Conservation (phyloP, 1,140 invertebrate genomes). For the Caenorhabditis tropicalis region DNA sequence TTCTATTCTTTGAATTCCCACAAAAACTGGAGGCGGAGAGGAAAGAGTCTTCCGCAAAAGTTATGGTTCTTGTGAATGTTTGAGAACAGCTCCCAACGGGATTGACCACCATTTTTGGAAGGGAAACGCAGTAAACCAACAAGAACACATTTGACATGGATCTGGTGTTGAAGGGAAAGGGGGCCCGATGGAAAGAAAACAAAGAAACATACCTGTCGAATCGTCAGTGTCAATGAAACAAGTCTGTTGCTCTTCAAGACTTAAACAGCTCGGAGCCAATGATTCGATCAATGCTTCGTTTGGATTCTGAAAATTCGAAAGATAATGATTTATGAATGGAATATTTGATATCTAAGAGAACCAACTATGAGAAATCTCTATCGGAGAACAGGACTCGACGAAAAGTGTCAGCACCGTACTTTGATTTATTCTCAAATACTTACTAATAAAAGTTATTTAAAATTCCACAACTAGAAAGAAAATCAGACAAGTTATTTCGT, state of each 20-base stretch:
- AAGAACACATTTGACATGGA: not conserved
- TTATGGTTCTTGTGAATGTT: slow-evolving; percentile 42
- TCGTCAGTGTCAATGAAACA: slow-evolving; percentile 54
- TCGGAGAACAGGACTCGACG: too few relatives aligned
- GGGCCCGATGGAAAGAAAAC: not conserved
- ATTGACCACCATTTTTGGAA: slow-evolving; percentile 8
- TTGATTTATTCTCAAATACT: too few relatives aligned
- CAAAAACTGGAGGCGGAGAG: not conserved
- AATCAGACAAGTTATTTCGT: too few relatives aligned
- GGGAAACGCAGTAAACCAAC: not conserved
- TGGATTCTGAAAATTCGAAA: slow-evolving; percentile 48
- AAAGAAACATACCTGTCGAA: slow-evolving; percentile 42
- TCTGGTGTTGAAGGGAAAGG: slow-evolving; percentile 10
- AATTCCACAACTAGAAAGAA: too few relatives aligned
- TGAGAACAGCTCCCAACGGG: slow-evolving; percentile 24
- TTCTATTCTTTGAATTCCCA: not conserved
- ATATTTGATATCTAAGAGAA: too few relatives aligned
- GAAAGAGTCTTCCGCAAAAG: not conserved
- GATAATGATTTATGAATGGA: too few relatives aligned
- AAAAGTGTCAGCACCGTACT: too few relatives aligned
- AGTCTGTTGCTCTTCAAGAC: slow-evolving; percentile 52
- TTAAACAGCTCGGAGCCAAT: slow-evolving; percentile 50
- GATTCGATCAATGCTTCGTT: slow-evolving; percentile 56
- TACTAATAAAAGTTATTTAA: too few relatives aligned
- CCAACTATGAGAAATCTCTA: too few relatives aligned